Conservation (phyloP, 2,113 vertebrate genomes). For the Gorilla gorilla region DNA sequence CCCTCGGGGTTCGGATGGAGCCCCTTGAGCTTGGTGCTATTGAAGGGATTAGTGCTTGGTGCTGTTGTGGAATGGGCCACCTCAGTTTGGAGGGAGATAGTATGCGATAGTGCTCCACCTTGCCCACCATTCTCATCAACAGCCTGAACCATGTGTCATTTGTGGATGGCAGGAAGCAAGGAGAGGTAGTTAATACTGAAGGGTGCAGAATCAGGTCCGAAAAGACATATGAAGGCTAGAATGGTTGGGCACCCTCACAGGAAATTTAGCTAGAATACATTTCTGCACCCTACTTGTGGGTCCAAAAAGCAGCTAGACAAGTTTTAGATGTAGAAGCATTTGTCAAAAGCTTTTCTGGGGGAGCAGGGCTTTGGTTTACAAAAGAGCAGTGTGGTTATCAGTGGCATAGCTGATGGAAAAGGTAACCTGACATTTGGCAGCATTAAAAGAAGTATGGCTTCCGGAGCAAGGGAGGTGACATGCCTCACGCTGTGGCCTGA, state of each 20-base stretch:
- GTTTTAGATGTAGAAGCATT: background rate
- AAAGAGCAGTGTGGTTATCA: background rate
- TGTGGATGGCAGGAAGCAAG: background rate
- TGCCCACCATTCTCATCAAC: background rate
- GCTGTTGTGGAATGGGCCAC: background rate
- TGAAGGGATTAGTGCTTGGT: background rate
- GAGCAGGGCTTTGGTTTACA: background rate
- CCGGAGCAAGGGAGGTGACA: background rate
- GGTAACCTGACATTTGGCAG: background rate
- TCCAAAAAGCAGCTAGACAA: background rate
- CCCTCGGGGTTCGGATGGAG: background rate
- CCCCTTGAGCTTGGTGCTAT: background rate
- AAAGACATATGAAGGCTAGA: background rate
- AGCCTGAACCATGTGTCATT: background rate
- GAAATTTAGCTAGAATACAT: background rate
- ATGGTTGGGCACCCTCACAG: background rate
- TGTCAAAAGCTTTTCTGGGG: background rate
- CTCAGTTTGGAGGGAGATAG: background rate
- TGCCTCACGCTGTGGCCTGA: background rate
- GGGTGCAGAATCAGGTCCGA: background rate
- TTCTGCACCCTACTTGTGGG: background rate
- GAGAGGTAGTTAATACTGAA: background rate
- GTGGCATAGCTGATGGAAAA: background rate
- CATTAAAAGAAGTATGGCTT: background rate
- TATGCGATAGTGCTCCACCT: background rate